phyloP scores from a whole-genome alignment of 2,888 invertebrate species.

The Morpho helenor region DNA sequence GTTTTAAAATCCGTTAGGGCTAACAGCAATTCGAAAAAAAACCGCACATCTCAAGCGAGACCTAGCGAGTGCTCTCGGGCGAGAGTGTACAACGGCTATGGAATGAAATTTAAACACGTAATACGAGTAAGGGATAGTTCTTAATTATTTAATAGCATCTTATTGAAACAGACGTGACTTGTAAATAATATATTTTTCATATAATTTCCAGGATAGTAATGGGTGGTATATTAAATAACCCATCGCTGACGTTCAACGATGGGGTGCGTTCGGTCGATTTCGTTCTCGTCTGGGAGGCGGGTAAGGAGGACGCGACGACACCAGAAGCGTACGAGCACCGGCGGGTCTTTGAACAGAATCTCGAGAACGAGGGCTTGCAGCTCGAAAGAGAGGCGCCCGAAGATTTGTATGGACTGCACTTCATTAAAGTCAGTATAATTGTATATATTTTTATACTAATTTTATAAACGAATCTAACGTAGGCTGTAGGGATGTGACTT shows the following conservation, averaged over 20 bases:
- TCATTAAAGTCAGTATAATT: slow-evolving; percentile 81
- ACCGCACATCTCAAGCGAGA: too few species aligned
- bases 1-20: too few species aligned
- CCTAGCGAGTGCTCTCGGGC: too few species aligned
- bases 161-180: too few species aligned
- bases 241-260: slow-evolving; percentile 84
- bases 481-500: too few species aligned
- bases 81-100: too few species aligned
- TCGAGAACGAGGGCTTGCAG: slow-evolving; percentile 85
- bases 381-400: slow-evolving; percentile 85
- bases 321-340: slow-evolving; percentile 70
- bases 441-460: too few species aligned
- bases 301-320: slow-evolving; percentile 69
- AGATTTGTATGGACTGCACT: slow-evolving; percentile 82
- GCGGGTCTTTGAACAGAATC: slow-evolving; percentile 84
- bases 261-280: slow-evolving; percentile 87
- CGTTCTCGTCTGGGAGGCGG: slow-evolving; percentile 87
- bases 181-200: neutral
- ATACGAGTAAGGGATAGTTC: too few species aligned
- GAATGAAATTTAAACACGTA: too few species aligned
- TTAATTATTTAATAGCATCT: too few species aligned
- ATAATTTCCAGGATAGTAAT: slow-evolving; percentile 54
- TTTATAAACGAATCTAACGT: too few species aligned
- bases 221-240: slow-evolving; percentile 63
- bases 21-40: too few species aligned